phyloP scores from a whole-genome alignment of 2,888 invertebrate species.

The Scotopteryx bipunctaria region DNA sequence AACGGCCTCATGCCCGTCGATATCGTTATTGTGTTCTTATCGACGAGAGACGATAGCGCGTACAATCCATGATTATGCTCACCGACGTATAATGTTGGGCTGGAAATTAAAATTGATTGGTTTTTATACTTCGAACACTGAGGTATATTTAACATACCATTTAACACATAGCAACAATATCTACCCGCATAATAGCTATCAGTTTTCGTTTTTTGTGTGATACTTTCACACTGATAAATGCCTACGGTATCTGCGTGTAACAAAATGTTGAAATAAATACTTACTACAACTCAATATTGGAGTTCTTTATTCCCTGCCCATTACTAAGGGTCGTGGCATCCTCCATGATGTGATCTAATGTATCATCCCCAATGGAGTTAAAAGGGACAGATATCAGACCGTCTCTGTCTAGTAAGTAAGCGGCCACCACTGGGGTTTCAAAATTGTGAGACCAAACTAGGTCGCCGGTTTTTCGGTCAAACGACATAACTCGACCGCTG shows the following conservation, averaged over 20 bases:
- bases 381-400: conserved; percentile 93
- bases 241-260: no score
- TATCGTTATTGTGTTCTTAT: conserved; percentile 94
- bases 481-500: conserved; percentile 92
- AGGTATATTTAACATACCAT: not conserved
- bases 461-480: conserved; percentile 91
- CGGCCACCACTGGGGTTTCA: conserved; percentile 94
- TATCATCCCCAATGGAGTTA: conserved; percentile 94
- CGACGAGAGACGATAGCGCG: conserved; percentile 95
- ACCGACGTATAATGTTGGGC: conserved; percentile 96
- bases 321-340: conserved; percentile 80
- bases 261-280: conserved; percentile 54
- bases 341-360: conserved; percentile 87
- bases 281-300: conserved; percentile 85
- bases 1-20: conserved; percentile 87
- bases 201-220: not conserved
- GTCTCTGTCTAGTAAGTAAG: conserved; percentile 90
- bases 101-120: conserved; percentile 65
- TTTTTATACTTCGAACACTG: conserved; percentile 1
- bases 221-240: not conserved
- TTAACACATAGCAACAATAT: not conserved
- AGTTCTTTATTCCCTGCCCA: conserved; percentile 83
- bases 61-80: conserved; percentile 93
- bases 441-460: conserved; percentile 94
- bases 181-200: not conserved